Conservation (phyloP, 2,888 invertebrate species). For the Apocheima hispidaria region DNA sequence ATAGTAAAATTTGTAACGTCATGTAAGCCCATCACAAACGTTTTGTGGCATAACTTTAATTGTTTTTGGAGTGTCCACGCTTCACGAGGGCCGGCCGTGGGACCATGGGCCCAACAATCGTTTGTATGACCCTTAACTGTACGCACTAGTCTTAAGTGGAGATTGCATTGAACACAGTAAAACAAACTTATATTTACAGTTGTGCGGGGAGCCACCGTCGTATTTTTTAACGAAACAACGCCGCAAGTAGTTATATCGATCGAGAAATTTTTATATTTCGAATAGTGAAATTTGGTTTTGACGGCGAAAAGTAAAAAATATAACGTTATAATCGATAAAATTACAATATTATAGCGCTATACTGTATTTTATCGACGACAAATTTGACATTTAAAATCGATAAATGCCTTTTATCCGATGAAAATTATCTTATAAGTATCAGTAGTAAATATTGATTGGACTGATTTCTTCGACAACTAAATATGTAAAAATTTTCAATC, state of each 20-base stretch:
- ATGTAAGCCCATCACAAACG: constrained; percentile 55
- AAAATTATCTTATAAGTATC: no score
- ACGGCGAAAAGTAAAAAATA: not conserved
- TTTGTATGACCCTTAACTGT: constrained; percentile 54
- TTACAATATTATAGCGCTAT: no score
- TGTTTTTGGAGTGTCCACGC: constrained; percentile 78
- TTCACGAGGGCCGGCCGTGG: constrained; percentile 54
- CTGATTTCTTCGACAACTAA: no score
- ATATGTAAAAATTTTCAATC: no score
- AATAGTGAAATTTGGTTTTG: no score
- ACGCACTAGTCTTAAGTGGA: constrained; percentile 43
- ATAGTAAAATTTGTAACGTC: constrained; percentile 23
- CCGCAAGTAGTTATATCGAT: no score
- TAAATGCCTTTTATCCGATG: no score
- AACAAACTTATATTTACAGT: not conserved
- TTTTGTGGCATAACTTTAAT: constrained; percentile 77
- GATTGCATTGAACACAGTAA: constrained; percentile 44
- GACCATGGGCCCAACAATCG: constrained; percentile 46
- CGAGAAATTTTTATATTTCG: no score
- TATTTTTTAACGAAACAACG: not conserved
- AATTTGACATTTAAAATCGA: no score
- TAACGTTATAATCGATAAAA: no score
- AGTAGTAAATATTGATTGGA: no score
- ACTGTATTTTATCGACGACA: no score
- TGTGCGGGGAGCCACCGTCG: not conserved